Conservation (phyloP, 53 echinoderm and acorn worm species). For the Holothuria leucospilota region DNA sequence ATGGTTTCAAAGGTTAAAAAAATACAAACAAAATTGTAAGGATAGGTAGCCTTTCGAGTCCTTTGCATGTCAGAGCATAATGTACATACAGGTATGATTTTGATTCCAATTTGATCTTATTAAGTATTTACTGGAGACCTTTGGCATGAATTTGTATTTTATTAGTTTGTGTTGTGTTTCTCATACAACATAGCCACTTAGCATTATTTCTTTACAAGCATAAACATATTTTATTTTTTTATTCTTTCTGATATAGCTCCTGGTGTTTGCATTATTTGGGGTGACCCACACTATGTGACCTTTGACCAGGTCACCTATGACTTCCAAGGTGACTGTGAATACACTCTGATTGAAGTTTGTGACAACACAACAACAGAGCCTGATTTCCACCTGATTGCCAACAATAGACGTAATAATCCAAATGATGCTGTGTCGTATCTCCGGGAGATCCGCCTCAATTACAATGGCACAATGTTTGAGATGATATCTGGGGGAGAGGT, state of each 20-base stretch:
- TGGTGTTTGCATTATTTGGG: conserved; percentile 71
- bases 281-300: conserved; percentile 82
- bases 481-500: conserved; percentile 46
- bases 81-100: too few relatives aligned
- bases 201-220: background rate
- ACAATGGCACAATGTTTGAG: conserved; percentile 29
- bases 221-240: background rate
- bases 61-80: too few relatives aligned
- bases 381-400: conserved; percentile 58
- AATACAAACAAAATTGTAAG: too few relatives aligned
- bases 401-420: conserved; percentile 63
- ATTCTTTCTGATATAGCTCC: conserved; percentile 37
- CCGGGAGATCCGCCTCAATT: conserved; percentile 44
- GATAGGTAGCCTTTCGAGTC: too few relatives aligned
- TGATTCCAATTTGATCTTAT: too few relatives aligned
- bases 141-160: too few relatives aligned
- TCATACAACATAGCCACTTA: too few relatives aligned
- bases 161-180: too few relatives aligned
- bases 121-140: too few relatives aligned
- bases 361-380: background rate
- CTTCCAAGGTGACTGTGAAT: conserved; percentile 81
- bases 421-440: conserved; percentile 60
- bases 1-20: too few relatives aligned
- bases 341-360: conserved; percentile 67
- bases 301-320: conserved; percentile 72